Percentiles rank a stretch among this genome's conserved stretches.
Conservation (phyloP, 2,888 invertebrate genomes). For the Cheilosia vernalis region DNA sequence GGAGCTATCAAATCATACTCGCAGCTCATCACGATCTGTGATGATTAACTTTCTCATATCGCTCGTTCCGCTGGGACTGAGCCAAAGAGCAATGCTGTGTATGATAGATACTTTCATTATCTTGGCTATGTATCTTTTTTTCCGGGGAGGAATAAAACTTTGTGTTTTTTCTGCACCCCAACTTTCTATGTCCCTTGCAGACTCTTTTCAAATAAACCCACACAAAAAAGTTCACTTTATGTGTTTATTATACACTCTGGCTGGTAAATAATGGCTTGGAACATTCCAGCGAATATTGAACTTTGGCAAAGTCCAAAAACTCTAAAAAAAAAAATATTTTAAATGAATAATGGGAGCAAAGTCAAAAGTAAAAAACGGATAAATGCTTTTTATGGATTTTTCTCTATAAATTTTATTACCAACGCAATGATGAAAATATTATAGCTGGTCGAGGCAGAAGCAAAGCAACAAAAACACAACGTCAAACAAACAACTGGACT, state of each 20-base stretch:
- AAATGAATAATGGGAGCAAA: conserved; percentile 32
- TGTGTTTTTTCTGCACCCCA: not conserved
- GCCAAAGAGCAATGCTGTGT: conserved; percentile 1
- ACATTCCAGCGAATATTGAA: conserved; percentile 72
- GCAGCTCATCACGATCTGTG: conserved; percentile 34
- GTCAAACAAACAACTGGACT: conserved; percentile 19
- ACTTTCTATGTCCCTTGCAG: conserved; percentile 14
- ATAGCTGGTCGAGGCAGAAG: conserved; percentile 60
- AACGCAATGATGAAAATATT: conserved; percentile 71
- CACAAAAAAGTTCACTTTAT: conserved; percentile 79
- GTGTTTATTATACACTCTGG: conserved; percentile 82
- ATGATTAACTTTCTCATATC: conserved; percentile 39
- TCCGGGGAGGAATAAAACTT: not conserved
- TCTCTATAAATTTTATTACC: conserved; percentile 70
- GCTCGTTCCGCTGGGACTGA: conserved; percentile 4
- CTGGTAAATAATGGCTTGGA: conserved; percentile 81
- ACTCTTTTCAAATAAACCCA: conserved; percentile 37
- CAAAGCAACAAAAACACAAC: conserved; percentile 4
- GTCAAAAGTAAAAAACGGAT: conserved; percentile 36
- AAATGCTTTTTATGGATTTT: conserved; percentile 73
- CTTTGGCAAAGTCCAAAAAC: conserved; percentile 67
- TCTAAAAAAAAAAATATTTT: conserved; percentile 37
- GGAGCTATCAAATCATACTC: conserved; percentile 14
- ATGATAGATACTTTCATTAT: conserved; percentile 50
- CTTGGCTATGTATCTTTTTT: not conserved